Evolutionary conservation across 2,888 invertebrate species (phyloP).

Genomic region (Thera britannica): DNA sequence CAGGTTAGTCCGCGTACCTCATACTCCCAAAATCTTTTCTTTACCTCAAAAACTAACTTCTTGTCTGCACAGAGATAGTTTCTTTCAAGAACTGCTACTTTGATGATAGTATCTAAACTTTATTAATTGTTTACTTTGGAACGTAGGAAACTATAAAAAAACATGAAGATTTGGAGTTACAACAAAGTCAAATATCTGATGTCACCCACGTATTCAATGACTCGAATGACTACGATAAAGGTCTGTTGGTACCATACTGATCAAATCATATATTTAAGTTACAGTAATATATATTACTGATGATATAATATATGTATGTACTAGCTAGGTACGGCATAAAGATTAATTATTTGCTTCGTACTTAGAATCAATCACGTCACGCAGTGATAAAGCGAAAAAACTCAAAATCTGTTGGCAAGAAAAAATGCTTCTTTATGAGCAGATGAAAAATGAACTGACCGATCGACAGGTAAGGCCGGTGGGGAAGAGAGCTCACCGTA

Average conservation of each 20-base stretch:
- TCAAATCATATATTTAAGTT: too few relatives aligned
- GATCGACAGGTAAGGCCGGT: constrained; percentile 60
- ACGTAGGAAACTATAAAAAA: constrained; percentile 61
- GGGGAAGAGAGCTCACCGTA: neutral
- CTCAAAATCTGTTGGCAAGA: constrained; percentile 66
- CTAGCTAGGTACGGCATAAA: neutral
- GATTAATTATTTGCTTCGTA: constrained; percentile 7
- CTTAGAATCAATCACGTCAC: constrained; percentile 55
- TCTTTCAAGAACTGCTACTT: too few relatives aligned
- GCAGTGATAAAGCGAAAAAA: constrained; percentile 51
- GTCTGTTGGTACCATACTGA: constrained; percentile 33
- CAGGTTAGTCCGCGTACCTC: constrained; percentile 47
- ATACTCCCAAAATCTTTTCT: neutral
- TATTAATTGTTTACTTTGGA: neutral
- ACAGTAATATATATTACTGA: too few relatives aligned
- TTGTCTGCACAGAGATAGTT: too few relatives aligned
- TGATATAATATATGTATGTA: neutral
- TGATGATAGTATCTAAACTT: neutral
- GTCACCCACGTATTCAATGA: constrained; percentile 32
- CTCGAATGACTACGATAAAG: constrained; percentile 44
- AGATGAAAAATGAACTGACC: constrained; percentile 65
- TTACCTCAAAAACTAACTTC: too few relatives aligned
- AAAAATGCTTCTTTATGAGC: constrained; percentile 61
- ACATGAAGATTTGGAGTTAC: constrained; percentile 59
- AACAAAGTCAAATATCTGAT: constrained; percentile 46